A percentile compares a stretch with the other conserved stretches of the same genome.
phyloP scores from a whole-genome alignment of 1,140 invertebrate species.

The Batillaria attramentaria region DNA sequence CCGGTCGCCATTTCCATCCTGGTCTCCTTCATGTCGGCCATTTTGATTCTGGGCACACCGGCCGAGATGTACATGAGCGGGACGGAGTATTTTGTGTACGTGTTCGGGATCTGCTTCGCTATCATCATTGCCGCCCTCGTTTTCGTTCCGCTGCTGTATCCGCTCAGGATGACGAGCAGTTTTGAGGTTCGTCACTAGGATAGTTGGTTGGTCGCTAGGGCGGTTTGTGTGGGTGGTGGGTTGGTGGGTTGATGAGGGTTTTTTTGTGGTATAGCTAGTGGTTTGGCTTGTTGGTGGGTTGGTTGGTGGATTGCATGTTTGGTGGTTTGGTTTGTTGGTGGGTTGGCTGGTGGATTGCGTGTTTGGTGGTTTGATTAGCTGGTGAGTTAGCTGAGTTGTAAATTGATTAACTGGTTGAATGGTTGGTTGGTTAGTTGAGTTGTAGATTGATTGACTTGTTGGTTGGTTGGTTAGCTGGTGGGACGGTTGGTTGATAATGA shows the following conservation, averaged over 20 bases:
- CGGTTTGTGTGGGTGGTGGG: neutral
- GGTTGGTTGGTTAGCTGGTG: no score
- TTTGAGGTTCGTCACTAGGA: constrained; percentile 54
- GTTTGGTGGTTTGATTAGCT: no score
- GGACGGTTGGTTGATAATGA: no score
- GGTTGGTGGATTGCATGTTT: no score
- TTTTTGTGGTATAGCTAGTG: neutral
- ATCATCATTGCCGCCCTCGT: constrained; percentile 49
- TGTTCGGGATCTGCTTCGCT: constrained; percentile 49
- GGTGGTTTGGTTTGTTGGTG: no score
- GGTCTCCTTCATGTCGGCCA: constrained; percentile 70
- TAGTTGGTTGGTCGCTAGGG: neutral
- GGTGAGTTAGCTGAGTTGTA: no score
- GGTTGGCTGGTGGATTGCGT: no score
- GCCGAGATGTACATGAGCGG: constrained; percentile 66
- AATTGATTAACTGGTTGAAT: no score
- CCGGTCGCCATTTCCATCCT: constrained; percentile 70
- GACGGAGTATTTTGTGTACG: constrained; percentile 59
- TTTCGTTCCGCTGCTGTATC: constrained; percentile 62
- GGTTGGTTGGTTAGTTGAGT: no score
- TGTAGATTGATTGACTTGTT: no score
- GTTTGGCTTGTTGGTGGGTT: neutral
- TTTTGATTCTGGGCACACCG: constrained; percentile 71
- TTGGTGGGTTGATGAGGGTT: neutral
- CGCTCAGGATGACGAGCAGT: constrained; percentile 59